A percentile compares a stretch with the other conserved stretches of the same genome.
phyloP scores from a whole-genome alignment of 2,888 invertebrate genomes.

The Thymelicus sylvestris region DNA sequence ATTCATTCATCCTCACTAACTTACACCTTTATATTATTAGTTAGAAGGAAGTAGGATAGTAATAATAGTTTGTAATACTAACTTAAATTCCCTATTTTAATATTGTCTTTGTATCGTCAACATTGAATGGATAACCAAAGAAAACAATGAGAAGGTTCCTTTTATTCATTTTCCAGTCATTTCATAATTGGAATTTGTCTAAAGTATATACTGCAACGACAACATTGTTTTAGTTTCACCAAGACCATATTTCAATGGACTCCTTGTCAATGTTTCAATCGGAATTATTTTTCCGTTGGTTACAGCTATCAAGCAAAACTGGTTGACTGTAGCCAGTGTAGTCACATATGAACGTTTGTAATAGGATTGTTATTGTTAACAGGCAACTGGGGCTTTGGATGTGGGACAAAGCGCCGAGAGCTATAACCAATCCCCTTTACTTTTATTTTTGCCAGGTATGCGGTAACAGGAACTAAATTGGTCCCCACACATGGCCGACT shows the following conservation, averaged over 20 bases:
- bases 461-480: constrained; percentile 69
- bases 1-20: too few species aligned
- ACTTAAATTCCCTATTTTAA: too few species aligned
- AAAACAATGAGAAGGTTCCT: too few species aligned
- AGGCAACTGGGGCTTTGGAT: constrained; percentile 35
- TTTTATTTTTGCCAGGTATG: constrained; percentile 36
- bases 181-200: too few species aligned
- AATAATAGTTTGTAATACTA: too few species aligned
- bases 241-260: constrained; percentile 10
- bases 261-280: constrained; percentile 52
- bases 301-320: constrained; percentile 16
- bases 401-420: constrained; percentile 34
- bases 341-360: constrained; percentile 25
- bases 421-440: constrained; percentile 32
- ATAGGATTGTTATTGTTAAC: constrained; percentile 35
- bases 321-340: constrained; percentile 17
- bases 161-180: too few species aligned
- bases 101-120: too few species aligned
- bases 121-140: too few species aligned
- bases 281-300: constrained; percentile 59
- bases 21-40: too few species aligned
- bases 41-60: too few species aligned
- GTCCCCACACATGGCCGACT: constrained; percentile 75
- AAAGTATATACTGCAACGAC: too few species aligned
- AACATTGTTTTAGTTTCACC: not conserved